These are phyloP conservation scores for Ectemnius lituratus DNA, from an alignment of 2,888 invertebrate species.

Conservation along the genomic window DNA sequence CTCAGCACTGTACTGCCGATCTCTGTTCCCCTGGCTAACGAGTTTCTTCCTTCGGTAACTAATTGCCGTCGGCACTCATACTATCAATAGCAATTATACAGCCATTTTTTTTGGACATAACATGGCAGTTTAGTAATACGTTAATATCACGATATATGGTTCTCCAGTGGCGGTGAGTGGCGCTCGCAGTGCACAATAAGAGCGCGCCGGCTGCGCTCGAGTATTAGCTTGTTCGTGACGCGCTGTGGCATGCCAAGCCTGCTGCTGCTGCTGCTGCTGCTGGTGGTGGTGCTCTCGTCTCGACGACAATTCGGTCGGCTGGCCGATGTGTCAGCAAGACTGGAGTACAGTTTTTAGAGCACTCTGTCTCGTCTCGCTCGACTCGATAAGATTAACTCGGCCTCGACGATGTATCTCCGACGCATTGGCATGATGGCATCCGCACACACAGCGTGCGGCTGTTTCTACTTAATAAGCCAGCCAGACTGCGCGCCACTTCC, in stretches of 20 bases:
- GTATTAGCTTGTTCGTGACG: neutral
- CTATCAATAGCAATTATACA: too few relatives aligned
- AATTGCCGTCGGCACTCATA: neutral
- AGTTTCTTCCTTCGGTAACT: neutral
- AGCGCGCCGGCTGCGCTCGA: neutral
- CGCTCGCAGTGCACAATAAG: too few relatives aligned
- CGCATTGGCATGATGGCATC: neutral
- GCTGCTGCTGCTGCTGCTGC: too few relatives aligned
- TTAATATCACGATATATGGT: too few relatives aligned
- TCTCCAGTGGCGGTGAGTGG: too few relatives aligned
- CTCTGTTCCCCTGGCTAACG: neutral
- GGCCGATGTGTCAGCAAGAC: neutral
- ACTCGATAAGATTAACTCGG: conserved; percentile 1
- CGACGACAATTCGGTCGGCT: conserved; percentile 4
- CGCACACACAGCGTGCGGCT: neutral
- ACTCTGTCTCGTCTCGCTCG: neutral
- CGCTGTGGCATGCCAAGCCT: neutral
- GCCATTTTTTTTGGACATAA: too few relatives aligned
- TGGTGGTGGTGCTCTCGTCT: too few relatives aligned
- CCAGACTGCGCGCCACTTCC: neutral
- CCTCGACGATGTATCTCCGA: neutral
- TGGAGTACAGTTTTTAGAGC: neutral
- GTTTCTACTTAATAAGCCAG: neutral
- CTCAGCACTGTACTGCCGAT: neutral
- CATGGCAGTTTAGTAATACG: too few relatives aligned